phyloP scores from a whole-genome alignment of 1,140 invertebrate genomes.

The Caenorhabditis brenneri region DNA sequence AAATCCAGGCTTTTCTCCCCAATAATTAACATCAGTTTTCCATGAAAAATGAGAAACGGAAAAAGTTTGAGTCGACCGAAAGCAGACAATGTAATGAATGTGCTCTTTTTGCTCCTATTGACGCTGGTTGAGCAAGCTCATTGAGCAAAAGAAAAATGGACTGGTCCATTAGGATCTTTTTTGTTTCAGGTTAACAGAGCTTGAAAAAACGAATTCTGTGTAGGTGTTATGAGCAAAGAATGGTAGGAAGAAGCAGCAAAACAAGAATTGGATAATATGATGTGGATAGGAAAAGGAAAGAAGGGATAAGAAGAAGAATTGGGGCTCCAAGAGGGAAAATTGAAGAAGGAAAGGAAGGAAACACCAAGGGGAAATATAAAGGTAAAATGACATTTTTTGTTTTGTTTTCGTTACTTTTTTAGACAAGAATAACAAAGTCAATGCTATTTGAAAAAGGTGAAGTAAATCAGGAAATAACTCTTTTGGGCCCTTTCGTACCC shows the following conservation, averaged over 20 bases:
- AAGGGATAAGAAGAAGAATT: neutral
- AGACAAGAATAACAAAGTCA: too few relatives aligned
- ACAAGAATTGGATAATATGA: too few relatives aligned
- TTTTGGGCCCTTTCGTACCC: too few relatives aligned
- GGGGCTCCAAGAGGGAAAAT: too few relatives aligned
- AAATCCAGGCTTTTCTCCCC: too few relatives aligned
- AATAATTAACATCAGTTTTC: neutral
- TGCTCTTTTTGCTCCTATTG: constrained; percentile 15
- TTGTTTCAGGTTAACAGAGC: neutral
- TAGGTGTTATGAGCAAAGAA: neutral
- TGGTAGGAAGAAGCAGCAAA: neutral
- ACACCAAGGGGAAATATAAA: neutral
- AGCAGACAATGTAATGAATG: constrained; percentile 28
- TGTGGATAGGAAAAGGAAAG: neutral
- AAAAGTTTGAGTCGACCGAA: neutral
- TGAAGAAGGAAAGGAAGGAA: neutral
- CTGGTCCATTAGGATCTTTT: constrained; percentile 8
- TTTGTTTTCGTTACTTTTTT: neutral
- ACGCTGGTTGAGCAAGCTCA: neutral
- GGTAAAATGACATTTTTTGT: constrained; percentile 17
- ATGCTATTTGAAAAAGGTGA: too few relatives aligned
- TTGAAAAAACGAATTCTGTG: neutral
- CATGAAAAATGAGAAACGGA: neutral
- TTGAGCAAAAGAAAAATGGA: neutral
- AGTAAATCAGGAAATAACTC: too few relatives aligned